Evolutionary conservation across 2,888 invertebrate genomes (phyloP), one percentile per base, ranked within the genome.

Genomic region (Cheilosia grossa): DNA sequence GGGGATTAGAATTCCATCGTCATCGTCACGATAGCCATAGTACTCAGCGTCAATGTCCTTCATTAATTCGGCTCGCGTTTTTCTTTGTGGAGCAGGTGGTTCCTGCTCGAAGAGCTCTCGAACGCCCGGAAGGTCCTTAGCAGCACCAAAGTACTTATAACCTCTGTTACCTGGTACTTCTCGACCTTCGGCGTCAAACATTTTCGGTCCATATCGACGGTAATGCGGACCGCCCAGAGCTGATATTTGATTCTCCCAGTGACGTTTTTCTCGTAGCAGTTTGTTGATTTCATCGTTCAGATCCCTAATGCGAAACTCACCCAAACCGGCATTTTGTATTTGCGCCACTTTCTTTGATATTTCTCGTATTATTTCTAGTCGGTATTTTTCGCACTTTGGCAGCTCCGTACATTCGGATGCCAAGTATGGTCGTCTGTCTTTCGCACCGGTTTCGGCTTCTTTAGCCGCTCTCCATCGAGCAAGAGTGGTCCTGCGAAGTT

Each of bases 241-340:
- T 88, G 97, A 96, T 87, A 99, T 99, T 91, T 99, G 97, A 67
- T 97, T 96, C 91, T 99, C 99, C 99, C 99, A 99, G 90, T 99
- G 98, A 0, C 98, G 94, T 90, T 99, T 99, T 90, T 99, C 98
- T 58, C 99, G 93, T 80, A 99, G 93, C 87, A 99, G 91, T 92
- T 99, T 99, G 92, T 99, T 99, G 88, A 99, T 99, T 92, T 99
- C 99, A 92, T 99, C 99, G 91, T 99, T 99, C 24, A 99, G 93
- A 91, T 99, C 99, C 17, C 99, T 94, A 87, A 99, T 97, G 27
- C 99, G 95, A 91, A 99, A 99, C 92, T 99, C 99, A 3, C 99
- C 99, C n/a, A 99, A 93, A 77, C 99, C 99, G 87, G 99, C 97
- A 93, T 99, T 99, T 91, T 99, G 99, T 91, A 99, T 99, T 92